Percentiles rank a stretch among this genome's conserved stretches.
These are phyloP conservation scores for Caenorhabditis drosophilae DNA, from an alignment of 2,888 invertebrate species.

Conservation along the genomic window DNA sequence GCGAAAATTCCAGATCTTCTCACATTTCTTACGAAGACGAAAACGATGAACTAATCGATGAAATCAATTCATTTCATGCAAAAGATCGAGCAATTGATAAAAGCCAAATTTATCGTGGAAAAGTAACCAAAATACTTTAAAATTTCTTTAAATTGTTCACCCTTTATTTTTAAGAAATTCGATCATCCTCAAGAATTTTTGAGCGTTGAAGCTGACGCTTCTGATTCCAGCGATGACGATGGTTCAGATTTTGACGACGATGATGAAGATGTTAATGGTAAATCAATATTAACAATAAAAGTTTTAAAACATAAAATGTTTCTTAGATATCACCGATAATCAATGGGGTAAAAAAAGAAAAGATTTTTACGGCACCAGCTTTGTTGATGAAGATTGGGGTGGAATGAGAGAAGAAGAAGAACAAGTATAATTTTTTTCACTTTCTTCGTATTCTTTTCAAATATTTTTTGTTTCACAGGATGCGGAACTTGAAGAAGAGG, in stretches of 20 bases:
- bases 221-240: constrained; percentile 44
- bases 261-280: constrained; percentile 17
- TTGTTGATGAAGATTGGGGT: constrained; percentile 59
- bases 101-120: constrained; percentile 9
- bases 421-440: constrained; percentile 10
- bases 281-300: not conserved
- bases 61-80: constrained; percentile 58
- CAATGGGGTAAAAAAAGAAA: constrained; percentile 71
- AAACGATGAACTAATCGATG: constrained; percentile 59
- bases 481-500: constrained; percentile 56
- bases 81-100: constrained; percentile 35
- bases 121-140: too few species aligned
- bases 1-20: constrained; percentile 37
- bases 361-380: constrained; percentile 70
- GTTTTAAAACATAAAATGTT: not conserved
- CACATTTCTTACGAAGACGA: constrained; percentile 48
- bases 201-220: constrained; percentile 56
- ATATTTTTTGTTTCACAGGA: constrained; percentile 1
- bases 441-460: not conserved
- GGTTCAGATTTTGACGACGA: constrained; percentile 50
- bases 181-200: constrained; percentile 48
- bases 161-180: constrained; percentile 10
- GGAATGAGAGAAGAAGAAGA: constrained; percentile 58
- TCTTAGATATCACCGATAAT: constrained; percentile 56
- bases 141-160: too few species aligned